phyloP scores from a whole-genome alignment of 2,888 invertebrate species.

The Drosophila anomalipes region DNA sequence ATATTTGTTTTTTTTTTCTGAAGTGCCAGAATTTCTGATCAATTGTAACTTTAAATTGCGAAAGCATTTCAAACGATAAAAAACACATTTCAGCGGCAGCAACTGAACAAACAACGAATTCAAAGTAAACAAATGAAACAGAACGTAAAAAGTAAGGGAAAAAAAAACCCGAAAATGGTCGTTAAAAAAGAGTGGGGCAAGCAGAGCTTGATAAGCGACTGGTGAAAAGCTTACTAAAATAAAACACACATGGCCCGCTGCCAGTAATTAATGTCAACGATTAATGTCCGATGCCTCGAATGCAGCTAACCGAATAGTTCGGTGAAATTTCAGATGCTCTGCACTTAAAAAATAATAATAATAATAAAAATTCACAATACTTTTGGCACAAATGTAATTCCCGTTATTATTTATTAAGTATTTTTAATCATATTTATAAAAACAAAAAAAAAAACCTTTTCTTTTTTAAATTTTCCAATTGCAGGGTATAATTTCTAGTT shows the following conservation, averaged over 20 bases:
- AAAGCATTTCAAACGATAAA: conserved; percentile 20
- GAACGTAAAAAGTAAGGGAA: neutral
- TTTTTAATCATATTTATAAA: neutral
- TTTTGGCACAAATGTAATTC: too few species aligned
- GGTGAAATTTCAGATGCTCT: conserved; percentile 1
- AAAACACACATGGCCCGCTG: conserved; percentile 16
- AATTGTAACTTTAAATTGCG: conserved; percentile 38
- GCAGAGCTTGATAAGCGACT: conserved; percentile 5
- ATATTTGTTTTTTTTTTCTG: conserved; percentile 16
- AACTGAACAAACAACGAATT: conserved; percentile 38
- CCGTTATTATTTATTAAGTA: neutral
- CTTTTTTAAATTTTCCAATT: neutral
- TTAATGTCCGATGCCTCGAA: conserved; percentile 2
- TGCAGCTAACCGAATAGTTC: conserved; percentile 8
- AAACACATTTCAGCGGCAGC: conserved; percentile 17
- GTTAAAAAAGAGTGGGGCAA: conserved; percentile 2
- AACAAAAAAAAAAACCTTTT: neutral
- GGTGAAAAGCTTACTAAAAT: conserved; percentile 20
- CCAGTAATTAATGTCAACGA: conserved; percentile 61
- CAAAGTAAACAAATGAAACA: conserved; percentile 42
- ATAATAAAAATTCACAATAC: too few species aligned
- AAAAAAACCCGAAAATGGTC: conserved; percentile 1
- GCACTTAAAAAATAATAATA: neutral
- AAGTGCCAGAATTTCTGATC: conserved; percentile 15
- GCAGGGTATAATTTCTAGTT: fast-evolving